A percentile compares a stretch with the other conserved stretches of the same genome.
Conservation (phyloP, 2,113 vertebrate species). For the Nematolebias whitei region DNA sequence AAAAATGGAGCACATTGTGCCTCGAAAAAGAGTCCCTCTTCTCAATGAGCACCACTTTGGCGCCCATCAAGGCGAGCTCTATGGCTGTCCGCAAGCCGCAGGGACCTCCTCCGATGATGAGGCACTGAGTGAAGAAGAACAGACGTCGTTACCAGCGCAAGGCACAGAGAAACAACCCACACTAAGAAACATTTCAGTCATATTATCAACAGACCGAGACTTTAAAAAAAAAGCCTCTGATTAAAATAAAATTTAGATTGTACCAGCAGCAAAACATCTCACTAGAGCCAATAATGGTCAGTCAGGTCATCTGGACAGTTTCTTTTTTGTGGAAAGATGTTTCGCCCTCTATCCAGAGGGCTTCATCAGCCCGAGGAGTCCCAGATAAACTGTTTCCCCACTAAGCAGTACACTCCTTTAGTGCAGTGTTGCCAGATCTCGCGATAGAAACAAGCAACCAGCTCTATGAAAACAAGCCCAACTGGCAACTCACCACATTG, state of each 20-base stretch:
- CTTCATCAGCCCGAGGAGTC: no score
- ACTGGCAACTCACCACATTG: no score
- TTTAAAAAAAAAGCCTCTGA: not conserved
- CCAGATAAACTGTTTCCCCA: no score
- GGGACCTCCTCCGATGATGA: conserved; percentile 94
- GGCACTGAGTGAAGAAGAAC: conserved; percentile 83
- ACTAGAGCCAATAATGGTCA: no score
- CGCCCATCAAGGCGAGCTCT: conserved; percentile 92
- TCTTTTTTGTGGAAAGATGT: no score
- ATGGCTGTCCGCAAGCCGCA: conserved; percentile 95
- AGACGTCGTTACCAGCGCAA: conserved; percentile 26
- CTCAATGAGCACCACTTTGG: conserved; percentile 94
- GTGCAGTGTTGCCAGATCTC: no score
- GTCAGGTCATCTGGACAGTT: no score
- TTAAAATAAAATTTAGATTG: conserved; percentile 1
- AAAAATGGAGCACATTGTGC: conserved; percentile 96
- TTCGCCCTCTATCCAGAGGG: no score
- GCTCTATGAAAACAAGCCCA: no score
- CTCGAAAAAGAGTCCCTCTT: conserved; percentile 96
- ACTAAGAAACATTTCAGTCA: not conserved
- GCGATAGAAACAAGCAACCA: no score
- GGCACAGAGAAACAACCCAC: not conserved
- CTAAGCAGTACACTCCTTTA: no score
- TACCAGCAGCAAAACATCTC: not conserved
- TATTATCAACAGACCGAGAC: conserved; percentile 10